These are phyloP conservation scores for Pyrocephalus nanus DNA, from an alignment of 2,797 vertebrate genomes.

Conservation along the genomic window DNA sequence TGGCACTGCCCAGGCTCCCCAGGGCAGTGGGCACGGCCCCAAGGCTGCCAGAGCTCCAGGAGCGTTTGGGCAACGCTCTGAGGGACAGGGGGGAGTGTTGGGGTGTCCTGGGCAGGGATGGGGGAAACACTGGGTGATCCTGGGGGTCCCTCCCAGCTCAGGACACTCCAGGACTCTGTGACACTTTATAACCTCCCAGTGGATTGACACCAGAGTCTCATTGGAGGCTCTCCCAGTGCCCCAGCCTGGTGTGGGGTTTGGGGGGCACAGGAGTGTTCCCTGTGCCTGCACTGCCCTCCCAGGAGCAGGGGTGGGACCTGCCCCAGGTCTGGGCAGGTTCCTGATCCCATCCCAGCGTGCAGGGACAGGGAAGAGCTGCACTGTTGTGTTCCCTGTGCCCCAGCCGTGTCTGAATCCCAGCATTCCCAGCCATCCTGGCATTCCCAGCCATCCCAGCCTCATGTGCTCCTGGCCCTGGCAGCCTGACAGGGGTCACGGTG, in stretches of 20 bases:
- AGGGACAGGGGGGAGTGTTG: background rate
- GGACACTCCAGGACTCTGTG: rapidly evolving
- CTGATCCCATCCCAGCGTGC: background rate
- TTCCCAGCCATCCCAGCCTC: background rate
- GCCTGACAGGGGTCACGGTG: constrained; percentile 27
- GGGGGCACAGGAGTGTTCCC: too few relatives aligned
- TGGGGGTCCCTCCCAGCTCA: rapidly evolving
- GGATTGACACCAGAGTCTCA: background rate
- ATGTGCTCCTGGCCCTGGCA: constrained; percentile 38
- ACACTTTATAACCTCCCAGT: background rate
- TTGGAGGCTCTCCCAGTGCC: too few relatives aligned
- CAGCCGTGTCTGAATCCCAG: background rate
- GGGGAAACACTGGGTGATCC: rapidly evolving
- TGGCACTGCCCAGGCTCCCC: background rate
- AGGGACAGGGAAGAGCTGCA: background rate
- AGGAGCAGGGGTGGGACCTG: background rate
- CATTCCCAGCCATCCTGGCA: background rate
- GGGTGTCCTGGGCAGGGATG: background rate
- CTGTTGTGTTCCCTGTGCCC: background rate
- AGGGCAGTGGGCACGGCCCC: background rate
- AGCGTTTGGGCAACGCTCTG: background rate
- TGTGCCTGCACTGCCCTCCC: background rate
- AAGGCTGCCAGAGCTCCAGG: background rate
- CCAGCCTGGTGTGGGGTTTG: background rate
- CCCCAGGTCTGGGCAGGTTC: background rate